Base-by-base conservation (phyloP, 2,888 invertebrate genomes). In the Dioctria linearis region DNA sequence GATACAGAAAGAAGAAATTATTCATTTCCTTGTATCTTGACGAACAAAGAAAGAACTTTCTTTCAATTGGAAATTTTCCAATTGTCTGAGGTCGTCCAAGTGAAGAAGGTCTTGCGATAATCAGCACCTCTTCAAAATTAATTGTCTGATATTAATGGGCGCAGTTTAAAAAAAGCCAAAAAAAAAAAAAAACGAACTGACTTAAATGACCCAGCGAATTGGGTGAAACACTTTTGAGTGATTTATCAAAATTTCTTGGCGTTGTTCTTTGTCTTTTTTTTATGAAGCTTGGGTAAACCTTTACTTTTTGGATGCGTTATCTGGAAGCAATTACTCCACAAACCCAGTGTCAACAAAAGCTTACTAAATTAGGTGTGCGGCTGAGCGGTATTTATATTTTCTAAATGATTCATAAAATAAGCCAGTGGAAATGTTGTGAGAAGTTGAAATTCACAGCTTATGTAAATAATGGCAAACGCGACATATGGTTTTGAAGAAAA, bases 31-130 rank as follows among this genome's bases (percentile, higher is more conserved):
- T 54, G 11, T 54, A 6, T 11, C 9, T 4, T 25, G 11, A 1
- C 54, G 54, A 54, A 54, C 54, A 54, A 54, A 54, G 54, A 54
- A 54, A 54, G 54, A 54, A 54, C 54, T 54, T 54, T 54, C 54
- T 54, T 54, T n/a, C 8, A 8, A n/a, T 11, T 54, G 54, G 4
- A 54, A 54, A 4, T 54, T 54, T 54, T 54, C 11, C 54, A 51
- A 69, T 69, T 69, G 69, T 69, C 54, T 69, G 39, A 69, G 40
- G 39, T n/a, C 69, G 69, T 37, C 69, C 69, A 69, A 51, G 51
- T 69, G 51, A 69, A 69, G 49, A 69, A 49, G 43, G 67, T 42
- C 25, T 46, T 13, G 25, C 57, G 46, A 54, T n/a, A 49, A 69
- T 69, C 69, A n/a, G 11, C 39, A n/a, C 49, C 51, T 51, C 37